phyloP scores from a whole-genome alignment of 2,113 vertebrate species.

The Himantopus leucocephalus region DNA sequence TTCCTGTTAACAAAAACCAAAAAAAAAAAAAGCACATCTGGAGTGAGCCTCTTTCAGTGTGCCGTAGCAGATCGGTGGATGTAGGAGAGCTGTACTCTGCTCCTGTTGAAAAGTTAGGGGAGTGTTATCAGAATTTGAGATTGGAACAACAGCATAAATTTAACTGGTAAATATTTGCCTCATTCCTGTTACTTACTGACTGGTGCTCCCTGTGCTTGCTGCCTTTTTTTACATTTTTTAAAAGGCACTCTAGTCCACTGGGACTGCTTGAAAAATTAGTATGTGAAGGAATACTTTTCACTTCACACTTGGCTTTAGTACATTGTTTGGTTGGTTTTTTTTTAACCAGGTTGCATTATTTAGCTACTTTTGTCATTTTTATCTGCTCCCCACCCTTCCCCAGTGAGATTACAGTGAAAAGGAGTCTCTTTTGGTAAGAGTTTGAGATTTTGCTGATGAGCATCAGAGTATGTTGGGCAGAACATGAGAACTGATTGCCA shows the following conservation, averaged over 20 bases:
- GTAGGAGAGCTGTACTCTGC: not conserved
- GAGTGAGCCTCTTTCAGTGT: not conserved
- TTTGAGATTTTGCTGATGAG: not conserved
- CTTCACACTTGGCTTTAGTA: not conserved
- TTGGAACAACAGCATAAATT: not conserved
- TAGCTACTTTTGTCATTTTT: not conserved
- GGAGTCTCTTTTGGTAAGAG: not conserved
- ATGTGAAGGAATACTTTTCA: not conserved
- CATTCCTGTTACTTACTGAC: not conserved
- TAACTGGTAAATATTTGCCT: not conserved
- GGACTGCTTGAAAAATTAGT: not conserved
- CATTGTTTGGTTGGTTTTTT: not conserved
- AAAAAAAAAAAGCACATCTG: not conserved
- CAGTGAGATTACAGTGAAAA: not conserved
- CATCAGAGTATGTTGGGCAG: not conserved
- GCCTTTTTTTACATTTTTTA: not conserved
- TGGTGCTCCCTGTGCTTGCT: not conserved
- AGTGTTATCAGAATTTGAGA: not conserved
- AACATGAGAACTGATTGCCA: not conserved
- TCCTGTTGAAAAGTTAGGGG: not conserved
- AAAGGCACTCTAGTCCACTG: not conserved
- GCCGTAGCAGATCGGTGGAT: fast-evolving
- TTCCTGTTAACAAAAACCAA: not conserved
- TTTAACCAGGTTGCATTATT: not conserved
- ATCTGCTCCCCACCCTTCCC: too few species aligned